Conservation (phyloP, 2,888 invertebrate species). For the Heliconius aoede region DNA sequence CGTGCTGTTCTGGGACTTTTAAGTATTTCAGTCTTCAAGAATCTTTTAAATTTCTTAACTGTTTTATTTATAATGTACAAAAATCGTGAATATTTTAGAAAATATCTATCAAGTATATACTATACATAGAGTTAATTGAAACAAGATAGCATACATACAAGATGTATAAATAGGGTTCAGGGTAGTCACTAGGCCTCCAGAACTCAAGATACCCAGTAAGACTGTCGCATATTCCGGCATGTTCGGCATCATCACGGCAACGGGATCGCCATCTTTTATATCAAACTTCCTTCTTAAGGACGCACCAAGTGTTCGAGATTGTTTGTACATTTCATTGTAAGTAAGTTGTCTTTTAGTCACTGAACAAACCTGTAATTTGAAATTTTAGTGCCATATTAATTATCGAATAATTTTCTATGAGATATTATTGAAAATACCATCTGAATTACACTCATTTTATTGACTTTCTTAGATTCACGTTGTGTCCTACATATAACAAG, state of each 20-base stretch:
- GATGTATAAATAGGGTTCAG: slow-evolving; percentile 86
- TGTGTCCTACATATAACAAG: no score
- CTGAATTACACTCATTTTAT: no score
- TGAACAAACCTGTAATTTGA: slow-evolving; percentile 51
- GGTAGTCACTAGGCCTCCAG: slow-evolving; percentile 85
- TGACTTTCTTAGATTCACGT: no score
- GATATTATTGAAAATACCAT: no score
- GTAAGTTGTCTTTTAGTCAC: slow-evolving; percentile 53
- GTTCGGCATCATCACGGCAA: slow-evolving; percentile 87
- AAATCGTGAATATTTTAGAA: no score
- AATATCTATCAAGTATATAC: background rate
- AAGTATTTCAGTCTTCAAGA: no score
- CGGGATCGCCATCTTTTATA: slow-evolving; percentile 82
- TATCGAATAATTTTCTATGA: background rate
- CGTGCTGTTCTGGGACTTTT: no score
- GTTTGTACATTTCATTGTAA: slow-evolving; percentile 69
- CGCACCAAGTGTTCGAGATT: slow-evolving; percentile 81
- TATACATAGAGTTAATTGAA: background rate
- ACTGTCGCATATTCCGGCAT: slow-evolving; percentile 86
- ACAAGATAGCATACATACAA: slow-evolving; percentile 56
- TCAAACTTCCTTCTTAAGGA: slow-evolving; percentile 84
- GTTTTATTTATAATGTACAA: no score
- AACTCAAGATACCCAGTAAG: slow-evolving; percentile 83
- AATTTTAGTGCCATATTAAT: background rate
- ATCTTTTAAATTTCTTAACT: no score